Conservation (phyloP, 2,113 vertebrate genomes). For the Corythornis madagascariensis region DNA sequence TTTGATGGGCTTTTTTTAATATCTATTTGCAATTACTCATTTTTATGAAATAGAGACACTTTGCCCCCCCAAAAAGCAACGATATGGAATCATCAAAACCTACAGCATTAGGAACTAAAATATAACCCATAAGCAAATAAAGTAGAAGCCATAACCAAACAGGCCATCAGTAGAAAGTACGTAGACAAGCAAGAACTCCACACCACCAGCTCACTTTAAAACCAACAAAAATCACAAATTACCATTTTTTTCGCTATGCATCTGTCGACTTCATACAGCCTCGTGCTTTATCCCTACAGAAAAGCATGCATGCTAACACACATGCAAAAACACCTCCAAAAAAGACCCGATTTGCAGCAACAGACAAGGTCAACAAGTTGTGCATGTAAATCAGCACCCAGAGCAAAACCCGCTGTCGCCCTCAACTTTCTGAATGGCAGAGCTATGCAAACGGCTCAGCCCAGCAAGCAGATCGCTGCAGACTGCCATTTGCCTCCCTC, state of each 20-base stretch:
- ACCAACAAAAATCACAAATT: background rate
- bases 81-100: background rate
- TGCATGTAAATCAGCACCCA: background rate
- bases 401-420: background rate
- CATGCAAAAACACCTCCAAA: background rate
- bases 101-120: background rate
- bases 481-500: background rate
- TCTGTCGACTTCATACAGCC: background rate
- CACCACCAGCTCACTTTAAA: background rate
- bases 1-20: background rate
- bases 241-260: background rate
- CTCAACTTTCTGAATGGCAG: background rate
- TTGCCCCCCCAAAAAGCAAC: background rate
- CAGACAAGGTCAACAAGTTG: slow-evolving; percentile 23
- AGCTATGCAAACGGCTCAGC: background rate
- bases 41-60: background rate
- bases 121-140: background rate
- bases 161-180: background rate
- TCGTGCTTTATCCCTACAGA: background rate
- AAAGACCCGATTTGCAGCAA: background rate
- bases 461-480: background rate
- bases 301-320: fast-evolving
- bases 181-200: background rate
- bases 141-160: background rate
- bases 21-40: background rate